Conservation (phyloP, 2,113 vertebrate species). For the Charina bottae region DNA sequence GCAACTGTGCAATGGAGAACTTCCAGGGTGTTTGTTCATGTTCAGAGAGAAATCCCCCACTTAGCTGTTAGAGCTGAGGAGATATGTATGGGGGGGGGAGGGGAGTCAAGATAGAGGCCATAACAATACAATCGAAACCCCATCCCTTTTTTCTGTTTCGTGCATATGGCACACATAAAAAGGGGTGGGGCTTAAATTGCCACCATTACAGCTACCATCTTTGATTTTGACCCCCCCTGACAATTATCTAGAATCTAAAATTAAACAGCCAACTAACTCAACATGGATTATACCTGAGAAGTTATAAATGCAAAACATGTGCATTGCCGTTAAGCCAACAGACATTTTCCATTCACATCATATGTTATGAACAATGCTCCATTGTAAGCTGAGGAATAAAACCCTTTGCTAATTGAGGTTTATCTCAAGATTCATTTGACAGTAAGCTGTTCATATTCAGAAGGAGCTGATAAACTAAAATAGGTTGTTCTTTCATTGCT, state of each 20-base stretch:
- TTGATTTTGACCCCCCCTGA: background rate
- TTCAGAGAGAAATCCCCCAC: background rate
- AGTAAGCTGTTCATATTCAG: constrained; percentile 30
- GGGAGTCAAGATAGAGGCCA: background rate
- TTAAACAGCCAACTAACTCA: background rate
- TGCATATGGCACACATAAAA: background rate
- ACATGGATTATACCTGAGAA: background rate
- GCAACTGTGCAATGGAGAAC: background rate
- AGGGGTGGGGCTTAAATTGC: background rate
- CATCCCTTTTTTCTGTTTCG: background rate
- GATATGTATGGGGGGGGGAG: background rate
- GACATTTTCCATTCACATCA: constrained; percentile 17
- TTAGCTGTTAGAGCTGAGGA: background rate
- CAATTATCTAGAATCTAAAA: background rate
- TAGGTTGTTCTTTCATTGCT: constrained; percentile 8
- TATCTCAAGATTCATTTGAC: constrained; percentile 24
- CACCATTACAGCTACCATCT: background rate
- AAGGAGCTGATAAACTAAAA: constrained; percentile 22
- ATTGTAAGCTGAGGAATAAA: constrained; percentile 11
- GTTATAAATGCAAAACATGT: background rate
- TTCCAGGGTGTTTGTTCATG: background rate
- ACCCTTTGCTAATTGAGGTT: constrained; percentile 11
- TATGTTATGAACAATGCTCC: background rate
- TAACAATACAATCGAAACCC: background rate
- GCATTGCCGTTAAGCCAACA: background rate